These are phyloP conservation scores for Microctonus aethiopoides DNA, from an alignment of 2,888 invertebrate genomes.

Conservation along the genomic window DNA sequence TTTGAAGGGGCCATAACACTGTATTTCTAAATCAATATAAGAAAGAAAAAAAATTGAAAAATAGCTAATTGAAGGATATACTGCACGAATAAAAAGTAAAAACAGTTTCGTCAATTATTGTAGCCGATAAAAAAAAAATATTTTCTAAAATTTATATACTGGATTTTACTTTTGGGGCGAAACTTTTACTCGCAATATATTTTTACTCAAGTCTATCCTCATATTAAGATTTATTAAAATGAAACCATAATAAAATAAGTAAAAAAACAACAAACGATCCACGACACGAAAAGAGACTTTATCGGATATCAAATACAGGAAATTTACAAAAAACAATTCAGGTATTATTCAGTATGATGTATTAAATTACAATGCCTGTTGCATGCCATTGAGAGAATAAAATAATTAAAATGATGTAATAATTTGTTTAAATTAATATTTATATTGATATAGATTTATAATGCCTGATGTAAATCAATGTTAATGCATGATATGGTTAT, in stretches of 20 bases:
- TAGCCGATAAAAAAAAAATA: conserved; percentile 22
- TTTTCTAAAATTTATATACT: conserved; percentile 36
- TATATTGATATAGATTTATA: background rate
- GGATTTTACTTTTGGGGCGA: background rate
- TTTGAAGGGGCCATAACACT: conserved; percentile 29
- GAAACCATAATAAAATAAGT: background rate
- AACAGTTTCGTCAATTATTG: conserved; percentile 37
- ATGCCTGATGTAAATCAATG: background rate
- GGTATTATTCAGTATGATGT: background rate
- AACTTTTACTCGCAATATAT: background rate
- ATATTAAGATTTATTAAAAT: background rate
- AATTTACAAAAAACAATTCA: background rate
- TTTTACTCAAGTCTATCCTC: background rate
- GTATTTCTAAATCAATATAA: conserved; percentile 14
- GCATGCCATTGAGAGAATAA: background rate
- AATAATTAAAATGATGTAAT: background rate
- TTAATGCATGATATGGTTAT: background rate
- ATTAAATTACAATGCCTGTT: background rate
- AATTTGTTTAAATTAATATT: background rate
- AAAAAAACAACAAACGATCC: background rate
- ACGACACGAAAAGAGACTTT: background rate
- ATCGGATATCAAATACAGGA: background rate
- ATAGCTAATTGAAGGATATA: background rate
- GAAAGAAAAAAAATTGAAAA: background rate
- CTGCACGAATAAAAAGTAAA: conserved; percentile 2